These are phyloP conservation scores for Craseonycteris thonglongyai DNA, from an alignment of 2,113 vertebrate genomes.

Conservation along the genomic window DNA sequence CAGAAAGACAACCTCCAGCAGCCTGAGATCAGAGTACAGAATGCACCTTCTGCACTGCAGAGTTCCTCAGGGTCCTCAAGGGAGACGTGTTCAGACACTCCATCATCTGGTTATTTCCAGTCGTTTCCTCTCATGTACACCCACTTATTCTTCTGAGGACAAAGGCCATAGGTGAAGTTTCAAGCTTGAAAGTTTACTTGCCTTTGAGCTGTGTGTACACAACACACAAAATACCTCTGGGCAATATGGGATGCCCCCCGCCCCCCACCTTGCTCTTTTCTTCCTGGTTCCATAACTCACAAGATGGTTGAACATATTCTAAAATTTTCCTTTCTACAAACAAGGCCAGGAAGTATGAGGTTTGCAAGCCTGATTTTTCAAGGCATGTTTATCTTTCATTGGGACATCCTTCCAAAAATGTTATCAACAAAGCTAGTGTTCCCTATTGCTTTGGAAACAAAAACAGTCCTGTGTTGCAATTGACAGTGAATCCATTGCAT, in stretches of 20 bases:
- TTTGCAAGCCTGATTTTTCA: neutral
- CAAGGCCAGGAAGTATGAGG: neutral
- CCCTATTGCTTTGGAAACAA: neutral
- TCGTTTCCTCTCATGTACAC: slow-evolving; percentile 2
- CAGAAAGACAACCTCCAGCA: neutral
- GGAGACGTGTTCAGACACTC: neutral
- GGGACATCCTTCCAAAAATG: neutral
- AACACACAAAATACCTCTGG: neutral
- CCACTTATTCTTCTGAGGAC: neutral
- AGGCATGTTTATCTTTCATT: neutral
- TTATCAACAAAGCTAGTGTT: neutral
- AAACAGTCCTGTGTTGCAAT: neutral
- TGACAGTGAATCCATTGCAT: neutral
- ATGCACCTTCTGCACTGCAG: neutral
- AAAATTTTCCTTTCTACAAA: neutral
- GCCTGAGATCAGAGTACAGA: neutral
- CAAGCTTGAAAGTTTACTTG: slow-evolving; percentile 15
- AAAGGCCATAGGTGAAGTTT: neutral
- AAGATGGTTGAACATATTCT: neutral
- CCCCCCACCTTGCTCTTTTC: no score
- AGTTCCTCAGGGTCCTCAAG: neutral
- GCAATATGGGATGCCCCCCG: neutral
- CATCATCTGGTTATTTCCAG: neutral
- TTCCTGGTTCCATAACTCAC: neutral
- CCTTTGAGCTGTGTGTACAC: slow-evolving; percentile 28